Evolutionary conservation across 2,113 vertebrate genomes (phyloP), one percentile per base, ranked within the genome.

Genomic region (Epinephelus lanceolatus): DNA sequence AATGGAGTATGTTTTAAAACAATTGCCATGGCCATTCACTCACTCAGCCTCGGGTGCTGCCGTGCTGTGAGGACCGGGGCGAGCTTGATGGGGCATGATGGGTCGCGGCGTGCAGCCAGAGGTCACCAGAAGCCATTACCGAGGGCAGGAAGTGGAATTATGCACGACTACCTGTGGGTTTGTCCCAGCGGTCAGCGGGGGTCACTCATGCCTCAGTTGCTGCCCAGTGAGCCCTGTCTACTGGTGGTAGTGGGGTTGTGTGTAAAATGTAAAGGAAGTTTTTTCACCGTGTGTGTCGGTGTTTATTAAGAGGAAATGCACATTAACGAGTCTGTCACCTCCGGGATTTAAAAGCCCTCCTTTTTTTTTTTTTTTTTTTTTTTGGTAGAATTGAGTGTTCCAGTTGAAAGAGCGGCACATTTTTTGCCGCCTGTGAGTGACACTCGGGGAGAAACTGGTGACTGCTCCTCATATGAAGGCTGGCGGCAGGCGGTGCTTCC

Each of bases 61-160:
- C 42, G 15, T 25, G 83, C 77, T 62, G 71, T 1, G 59, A 76
- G 75, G 80, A 61, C 81, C 0, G 25, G 10, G 55, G 21, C 42
- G 75, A 85, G 90, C 68, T 80, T 80, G 79, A 79, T 75, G 89
- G 80, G 55, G 78, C 78, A 30, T 67, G 80, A 73, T 76, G 71
- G 82, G 83, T 81, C 33, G 9, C 68, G 3, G 59, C 47, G 19
- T 62, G 67, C 65, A 78, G 33, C 55, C 92, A 76, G 84, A 80
- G 87, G 85, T 90, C 90, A 87, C 79, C 76, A 81, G 88, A 83
- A 88, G 83, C 76, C 65, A 77, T 92, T 86, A 90, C 67, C 3
- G 30, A 40, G 45, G 53, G 70, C 82, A 89, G 89, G 86, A 90
- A 88, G 82, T 78, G 81, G 73, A 87, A 88, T 89, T 81, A 72